Percentiles rank a stretch among this genome's conserved stretches.
Conservation (phyloP, 2,797 vertebrate genomes). For the Lithobates sylvaticus region DNA sequence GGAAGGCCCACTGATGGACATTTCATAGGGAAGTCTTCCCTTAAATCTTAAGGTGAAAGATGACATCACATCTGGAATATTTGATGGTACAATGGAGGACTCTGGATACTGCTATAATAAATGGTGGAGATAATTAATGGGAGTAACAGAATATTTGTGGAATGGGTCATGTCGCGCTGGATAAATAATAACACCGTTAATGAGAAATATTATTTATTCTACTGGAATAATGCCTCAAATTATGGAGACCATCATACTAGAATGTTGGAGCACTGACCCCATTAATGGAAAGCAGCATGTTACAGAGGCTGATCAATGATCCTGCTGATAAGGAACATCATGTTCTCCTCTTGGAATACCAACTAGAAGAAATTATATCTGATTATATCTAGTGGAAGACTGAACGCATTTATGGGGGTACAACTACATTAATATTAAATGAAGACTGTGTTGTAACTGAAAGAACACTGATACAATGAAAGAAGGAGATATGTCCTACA, state of each 20-base stretch:
- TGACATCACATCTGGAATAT: neutral
- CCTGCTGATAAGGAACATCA: neutral
- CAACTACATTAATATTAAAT: neutral
- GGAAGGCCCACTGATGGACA: neutral
- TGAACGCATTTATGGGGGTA: neutral
- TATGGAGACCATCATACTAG: neutral
- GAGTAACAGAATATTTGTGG: no score
- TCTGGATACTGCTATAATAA: neutral
- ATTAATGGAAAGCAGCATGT: neutral
- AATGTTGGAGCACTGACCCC: neutral
- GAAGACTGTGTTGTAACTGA: neutral
- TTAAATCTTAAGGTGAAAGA: neutral
- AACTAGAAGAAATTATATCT: no score
- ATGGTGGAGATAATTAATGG: no score
- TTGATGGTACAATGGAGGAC: neutral
- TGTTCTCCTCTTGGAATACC: no score
- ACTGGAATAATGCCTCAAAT: constrained; percentile 3
- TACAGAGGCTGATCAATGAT: neutral
- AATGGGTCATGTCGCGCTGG: no score
- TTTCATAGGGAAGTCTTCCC: neutral
- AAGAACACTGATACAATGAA: neutral
- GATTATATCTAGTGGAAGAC: no score
- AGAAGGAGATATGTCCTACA: neutral
- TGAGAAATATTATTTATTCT: constrained; percentile 2
- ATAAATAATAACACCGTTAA: neutral